Evolutionary conservation across 2,888 invertebrate species (phyloP).

Genomic region (Chrysolina oricalcia): DNA sequence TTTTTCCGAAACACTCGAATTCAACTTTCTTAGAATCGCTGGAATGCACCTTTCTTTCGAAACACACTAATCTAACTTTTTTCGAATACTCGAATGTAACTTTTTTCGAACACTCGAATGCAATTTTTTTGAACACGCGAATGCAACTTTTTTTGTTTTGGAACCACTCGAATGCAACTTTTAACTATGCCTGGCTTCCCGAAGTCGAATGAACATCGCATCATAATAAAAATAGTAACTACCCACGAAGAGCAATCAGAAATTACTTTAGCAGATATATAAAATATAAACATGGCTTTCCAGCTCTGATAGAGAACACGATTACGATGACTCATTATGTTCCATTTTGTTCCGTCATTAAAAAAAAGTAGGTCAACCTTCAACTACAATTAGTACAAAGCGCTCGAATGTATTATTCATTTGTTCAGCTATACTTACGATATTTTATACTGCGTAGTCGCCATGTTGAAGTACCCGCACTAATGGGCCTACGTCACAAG

Average conservation of each 20-base stretch:
- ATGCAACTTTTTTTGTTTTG: no score
- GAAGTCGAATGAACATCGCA: background rate
- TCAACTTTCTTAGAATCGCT: no score
- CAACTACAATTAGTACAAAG: constrained; percentile 44
- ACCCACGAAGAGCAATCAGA: background rate
- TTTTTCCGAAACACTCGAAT: no score
- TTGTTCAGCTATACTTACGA: constrained; percentile 44
- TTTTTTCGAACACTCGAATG: no score
- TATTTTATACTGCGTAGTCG: constrained; percentile 33
- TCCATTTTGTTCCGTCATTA: constrained; percentile 33
- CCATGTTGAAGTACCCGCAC: constrained; percentile 48
- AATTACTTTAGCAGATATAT: background rate
- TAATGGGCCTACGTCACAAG: constrained; percentile 43
- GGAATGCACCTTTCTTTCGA: no score
- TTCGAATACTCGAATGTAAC: no score
- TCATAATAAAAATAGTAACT: background rate
- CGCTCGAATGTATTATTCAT: constrained; percentile 55
- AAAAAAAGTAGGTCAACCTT: constrained; percentile 40
- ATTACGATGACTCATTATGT: constrained; percentile 28
- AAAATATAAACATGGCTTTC: constrained; percentile 26
- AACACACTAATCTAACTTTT: no score
- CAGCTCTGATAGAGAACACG: constrained; percentile 14
- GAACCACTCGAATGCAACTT: no score
- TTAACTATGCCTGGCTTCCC: background rate
- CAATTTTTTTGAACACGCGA: no score